phyloP scores from a whole-genome alignment of 2,888 invertebrate species.

The Pyrrhia umbra region DNA sequence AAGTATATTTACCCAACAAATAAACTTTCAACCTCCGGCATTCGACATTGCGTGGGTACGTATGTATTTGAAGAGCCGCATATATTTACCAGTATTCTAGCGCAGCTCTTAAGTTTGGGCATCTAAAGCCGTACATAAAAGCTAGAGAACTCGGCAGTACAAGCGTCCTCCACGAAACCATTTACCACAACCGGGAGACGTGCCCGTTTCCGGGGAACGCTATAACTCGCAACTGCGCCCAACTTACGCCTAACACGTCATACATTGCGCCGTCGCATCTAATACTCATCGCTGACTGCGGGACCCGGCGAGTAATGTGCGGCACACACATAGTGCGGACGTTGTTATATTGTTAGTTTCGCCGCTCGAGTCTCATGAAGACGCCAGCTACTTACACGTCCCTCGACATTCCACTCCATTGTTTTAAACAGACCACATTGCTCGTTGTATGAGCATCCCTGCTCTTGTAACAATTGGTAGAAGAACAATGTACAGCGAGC shows the following conservation, averaged over 20 bases:
- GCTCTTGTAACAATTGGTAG: slow-evolving; percentile 56
- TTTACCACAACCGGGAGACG: slow-evolving; percentile 69
- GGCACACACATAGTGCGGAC: slow-evolving; percentile 43
- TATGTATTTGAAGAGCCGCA: slow-evolving; percentile 44
- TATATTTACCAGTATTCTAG: slow-evolving; percentile 43
- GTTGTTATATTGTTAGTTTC: slow-evolving; percentile 44
- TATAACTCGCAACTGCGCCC: slow-evolving; percentile 48
- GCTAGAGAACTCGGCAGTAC: slow-evolving; percentile 65
- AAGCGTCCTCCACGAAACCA: slow-evolving; percentile 69
- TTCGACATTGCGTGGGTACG: slow-evolving; percentile 25
- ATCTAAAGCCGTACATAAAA: slow-evolving; percentile 59
- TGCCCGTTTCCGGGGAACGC: slow-evolving; percentile 59
- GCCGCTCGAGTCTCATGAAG: slow-evolving; percentile 65
- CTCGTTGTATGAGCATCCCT: slow-evolving; percentile 66
- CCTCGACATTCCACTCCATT: slow-evolving; percentile 66
- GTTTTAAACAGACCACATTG: slow-evolving; percentile 78
- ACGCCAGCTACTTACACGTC: slow-evolving; percentile 69
- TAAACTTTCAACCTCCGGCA: slow-evolving; percentile 31
- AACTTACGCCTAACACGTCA: slow-evolving; percentile 44
- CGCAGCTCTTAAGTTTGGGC: slow-evolving; percentile 54
- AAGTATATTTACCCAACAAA: slow-evolving; percentile 18
- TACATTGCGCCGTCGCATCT: slow-evolving; percentile 62
- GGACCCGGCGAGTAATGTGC: slow-evolving; percentile 55
- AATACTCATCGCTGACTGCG: slow-evolving; percentile 19
- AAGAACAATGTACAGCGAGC: slow-evolving; percentile 72